Conservation (phyloP, 2,888 invertebrate genomes). For the Netelia melanura region DNA sequence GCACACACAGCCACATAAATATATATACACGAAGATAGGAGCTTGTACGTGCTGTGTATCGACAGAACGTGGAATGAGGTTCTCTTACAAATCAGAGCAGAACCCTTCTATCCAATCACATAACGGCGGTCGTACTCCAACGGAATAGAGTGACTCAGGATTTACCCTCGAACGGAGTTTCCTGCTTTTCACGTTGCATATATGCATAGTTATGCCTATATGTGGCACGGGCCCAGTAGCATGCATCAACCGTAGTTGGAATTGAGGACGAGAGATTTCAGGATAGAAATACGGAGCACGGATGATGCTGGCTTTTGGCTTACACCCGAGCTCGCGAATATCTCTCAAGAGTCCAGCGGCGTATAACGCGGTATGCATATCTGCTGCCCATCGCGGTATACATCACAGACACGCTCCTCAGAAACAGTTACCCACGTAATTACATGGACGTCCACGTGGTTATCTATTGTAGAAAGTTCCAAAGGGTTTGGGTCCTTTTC, state of each 20-base stretch:
- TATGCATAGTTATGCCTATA: conserved; percentile 49
- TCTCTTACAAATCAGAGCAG: conserved; percentile 66
- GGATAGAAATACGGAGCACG: conserved; percentile 41
- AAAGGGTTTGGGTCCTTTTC: too few species aligned
- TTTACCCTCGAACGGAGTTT: conserved; percentile 57
- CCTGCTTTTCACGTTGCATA: conserved; percentile 58
- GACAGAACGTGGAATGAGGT: conserved; percentile 45
- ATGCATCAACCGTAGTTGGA: conserved; percentile 47
- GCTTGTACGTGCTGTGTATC: conserved; percentile 19
- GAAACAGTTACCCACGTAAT: too few species aligned
- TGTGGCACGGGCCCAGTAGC: conserved; percentile 36
- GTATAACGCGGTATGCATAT: conserved; percentile 2
- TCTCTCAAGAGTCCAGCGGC: conserved; percentile 44
- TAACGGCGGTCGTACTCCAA: conserved; percentile 41
- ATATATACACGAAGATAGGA: background rate
- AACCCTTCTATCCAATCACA: conserved; percentile 63
- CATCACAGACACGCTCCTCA: too few species aligned
- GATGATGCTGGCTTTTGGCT: conserved; percentile 51
- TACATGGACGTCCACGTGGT: too few species aligned
- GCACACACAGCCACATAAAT: background rate
- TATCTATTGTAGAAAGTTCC: too few species aligned
- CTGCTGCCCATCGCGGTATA: background rate
- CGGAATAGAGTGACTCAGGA: conserved; percentile 49
- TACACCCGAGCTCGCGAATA: conserved; percentile 17
- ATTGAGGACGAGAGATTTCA: conserved; percentile 37